Percentiles rank a stretch among this genome's conserved stretches.
Evolutionary conservation across 1,140 invertebrate species (phyloP).

Genomic region (Drosophila miranda): DNA sequence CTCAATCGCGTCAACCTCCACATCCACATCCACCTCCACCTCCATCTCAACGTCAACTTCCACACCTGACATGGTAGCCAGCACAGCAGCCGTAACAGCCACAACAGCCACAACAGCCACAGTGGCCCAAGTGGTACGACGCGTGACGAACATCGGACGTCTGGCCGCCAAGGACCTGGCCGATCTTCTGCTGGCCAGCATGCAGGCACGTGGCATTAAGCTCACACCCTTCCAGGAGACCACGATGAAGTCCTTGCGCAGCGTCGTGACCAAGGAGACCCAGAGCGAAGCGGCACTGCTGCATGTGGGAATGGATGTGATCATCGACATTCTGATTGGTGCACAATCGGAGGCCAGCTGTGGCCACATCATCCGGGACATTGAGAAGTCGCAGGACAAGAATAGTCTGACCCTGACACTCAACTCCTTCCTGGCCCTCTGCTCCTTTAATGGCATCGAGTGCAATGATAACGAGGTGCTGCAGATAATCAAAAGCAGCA

Average conservation of each 20-base stretch:
- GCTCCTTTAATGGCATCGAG: conserved; percentile 58
- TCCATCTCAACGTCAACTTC: background rate
- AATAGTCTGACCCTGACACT: conserved; percentile 53
- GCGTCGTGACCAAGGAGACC: conserved; percentile 21
- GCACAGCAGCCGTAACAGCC: too few relatives aligned
- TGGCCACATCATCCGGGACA: conserved; percentile 50
- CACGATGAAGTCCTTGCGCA: conserved; percentile 45
- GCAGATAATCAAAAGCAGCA: conserved; percentile 57
- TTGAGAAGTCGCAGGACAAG: conserved; percentile 50
- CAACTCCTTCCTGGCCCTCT: conserved; percentile 55
- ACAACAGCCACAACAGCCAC: background rate
- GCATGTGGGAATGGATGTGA: conserved; percentile 63
- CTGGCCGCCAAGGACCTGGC: conserved; percentile 68
- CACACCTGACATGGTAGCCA: too few relatives aligned
- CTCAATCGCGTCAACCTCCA: conserved; percentile 12
- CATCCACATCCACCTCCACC: background rate
- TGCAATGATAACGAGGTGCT: conserved; percentile 54
- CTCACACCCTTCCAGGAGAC: conserved; percentile 35
- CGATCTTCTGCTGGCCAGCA: conserved; percentile 65
- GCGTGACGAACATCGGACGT: conserved; percentile 43
- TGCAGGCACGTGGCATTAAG: conserved; percentile 54
- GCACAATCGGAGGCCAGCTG: conserved; percentile 42
- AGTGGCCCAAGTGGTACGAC: background rate
- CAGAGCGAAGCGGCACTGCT: conserved; percentile 35
- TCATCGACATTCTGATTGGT: conserved; percentile 62